Base-by-base conservation (phyloP, 2,888 invertebrate species). In the Isoperla grammatica region DNA sequence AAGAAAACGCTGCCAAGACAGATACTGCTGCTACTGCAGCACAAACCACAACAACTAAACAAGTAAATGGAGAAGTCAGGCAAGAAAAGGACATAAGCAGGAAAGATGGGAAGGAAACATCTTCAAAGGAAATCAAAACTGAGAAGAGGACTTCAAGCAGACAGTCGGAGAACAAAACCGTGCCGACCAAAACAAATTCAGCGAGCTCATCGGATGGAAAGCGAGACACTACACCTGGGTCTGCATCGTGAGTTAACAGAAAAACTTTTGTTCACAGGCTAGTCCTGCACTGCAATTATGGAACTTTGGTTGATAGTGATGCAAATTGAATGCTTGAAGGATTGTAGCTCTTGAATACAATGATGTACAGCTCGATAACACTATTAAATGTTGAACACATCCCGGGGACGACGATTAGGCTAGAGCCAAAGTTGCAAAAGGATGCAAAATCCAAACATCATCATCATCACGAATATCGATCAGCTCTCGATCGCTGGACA, bases 1-100 rank as follows among this genome's bases (percentile, higher is more conserved):
- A 50, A 61, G 63, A 64, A 29, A 56, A 40, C 4, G 39, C 55
- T 37, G 46, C 17, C 5, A 65, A 64, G 53, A 54, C 53, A 49
- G 65, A 65, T 6, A n/a, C 48, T 8, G 35, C 19, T 40, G 50
- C 49, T 40, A 17, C 42, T 39, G 39, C 61, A 22, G 42, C 56
- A 12, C 40, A 39, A 40, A 17, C 48, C 29, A 29, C 61, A 22
- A 37, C 56, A 12, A 23, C 56, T 20, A 65, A 65, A 45, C 65
- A 64, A 53, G 59, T 64, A 8, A 65, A 64, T 59, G 64, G 65
- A 17, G 65, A 65, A 23, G 57, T 61, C 11, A 59, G 57, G 29
- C 50, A 43, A 48, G 61, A 56, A 35, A 15, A 55, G 55, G 45
- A 45, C 15, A 17, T 8, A n/a, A 11, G 15, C 3, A 50, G 37